A percentile compares a stretch with the other conserved stretches of the same genome.
Evolutionary conservation across 2,797 vertebrate genomes (phyloP).

Genomic region (Hybognathus amarus): DNA sequence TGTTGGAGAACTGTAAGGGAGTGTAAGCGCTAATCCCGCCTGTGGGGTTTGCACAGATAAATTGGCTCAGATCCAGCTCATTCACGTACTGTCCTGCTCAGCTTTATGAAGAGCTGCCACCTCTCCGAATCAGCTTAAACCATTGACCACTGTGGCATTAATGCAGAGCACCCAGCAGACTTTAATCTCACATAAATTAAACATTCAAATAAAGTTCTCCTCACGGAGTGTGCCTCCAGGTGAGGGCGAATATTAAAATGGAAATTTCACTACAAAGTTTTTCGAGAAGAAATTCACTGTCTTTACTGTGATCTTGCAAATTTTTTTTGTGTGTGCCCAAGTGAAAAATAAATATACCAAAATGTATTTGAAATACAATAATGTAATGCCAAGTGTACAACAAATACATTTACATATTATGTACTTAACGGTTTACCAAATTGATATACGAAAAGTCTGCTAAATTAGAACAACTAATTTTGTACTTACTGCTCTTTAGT

Average conservation of each 20-base stretch:
- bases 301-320: not conserved
- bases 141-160: slow-evolving; percentile 35
- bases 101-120: not conserved
- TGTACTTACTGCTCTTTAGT: too few species aligned
- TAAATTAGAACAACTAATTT: too few species aligned
- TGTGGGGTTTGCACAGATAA: slow-evolving; percentile 49
- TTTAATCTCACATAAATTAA: slow-evolving; percentile 57
- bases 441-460: too few species aligned
- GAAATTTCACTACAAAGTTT: slow-evolving; percentile 25
- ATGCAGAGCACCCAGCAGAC: slow-evolving; percentile 50
- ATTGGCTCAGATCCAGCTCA: slow-evolving; percentile 40
- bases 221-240: slow-evolving; percentile 37
- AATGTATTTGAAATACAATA: too few species aligned
- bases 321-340: not conserved
- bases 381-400: too few species aligned
- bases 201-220: slow-evolving; percentile 49
- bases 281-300: not conserved
- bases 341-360: too few species aligned
- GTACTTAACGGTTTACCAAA: too few species aligned
- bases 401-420: too few species aligned
- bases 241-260: slow-evolving; percentile 41
- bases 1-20: not conserved
- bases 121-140: slow-evolving; percentile 31
- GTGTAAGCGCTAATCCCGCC: slow-evolving; percentile 41
- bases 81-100: slow-evolving; percentile 8